Base-by-base conservation (phyloP, 2,888 invertebrate species). In the Monopis laevigella region DNA sequence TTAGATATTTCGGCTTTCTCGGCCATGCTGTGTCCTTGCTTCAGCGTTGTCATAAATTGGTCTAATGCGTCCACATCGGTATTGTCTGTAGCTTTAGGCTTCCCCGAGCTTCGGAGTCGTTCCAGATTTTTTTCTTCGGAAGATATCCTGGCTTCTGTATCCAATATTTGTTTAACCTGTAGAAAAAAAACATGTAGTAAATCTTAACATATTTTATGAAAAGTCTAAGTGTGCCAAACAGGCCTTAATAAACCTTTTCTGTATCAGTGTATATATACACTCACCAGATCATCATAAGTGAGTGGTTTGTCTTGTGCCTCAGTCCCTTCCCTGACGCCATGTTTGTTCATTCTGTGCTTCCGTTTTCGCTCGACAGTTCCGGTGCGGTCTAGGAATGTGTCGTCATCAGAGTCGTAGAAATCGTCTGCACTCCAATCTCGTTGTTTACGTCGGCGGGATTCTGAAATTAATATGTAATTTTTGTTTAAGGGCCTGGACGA, bases 341-440 rank as follows among this genome's bases (percentile, higher is more conserved):
- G 84, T 12, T 78, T 67, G 59, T 84, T 82, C 88, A 92, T 93
- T 42, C 96, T 82, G 44, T 86, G 84, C 52, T 87, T 84, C 5
- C 98, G 84, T 62, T 96, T 97, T 51, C 86, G 86, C 65, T 97
- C 96, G 14, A 98, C 87, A 42, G 89, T 87, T 1, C 98, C 98
- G 0, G 99, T 99, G 46, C 98, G 82, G 65, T 99, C 99, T 41
- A 96, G 83, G 77, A 92, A 99, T 14, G 90, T 91, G 65, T 99
- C 98, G 45, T 99, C 98, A 56, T 99, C 97, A 1, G 93, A 93
- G 51, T 93, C 93, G 64, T 95, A 96, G 62, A 84, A 96, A 66
- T 96, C 98, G 56, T 97, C 92, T 2, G 92, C 92, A 54, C 88
- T 86, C 86, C 92, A 91, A 52, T 90, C 87, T 50, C 88, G 88